These are phyloP conservation scores for Trididemnum miniatum DNA, from an alignment of 23 tunicate genomes.

Conservation along the genomic window DNA sequence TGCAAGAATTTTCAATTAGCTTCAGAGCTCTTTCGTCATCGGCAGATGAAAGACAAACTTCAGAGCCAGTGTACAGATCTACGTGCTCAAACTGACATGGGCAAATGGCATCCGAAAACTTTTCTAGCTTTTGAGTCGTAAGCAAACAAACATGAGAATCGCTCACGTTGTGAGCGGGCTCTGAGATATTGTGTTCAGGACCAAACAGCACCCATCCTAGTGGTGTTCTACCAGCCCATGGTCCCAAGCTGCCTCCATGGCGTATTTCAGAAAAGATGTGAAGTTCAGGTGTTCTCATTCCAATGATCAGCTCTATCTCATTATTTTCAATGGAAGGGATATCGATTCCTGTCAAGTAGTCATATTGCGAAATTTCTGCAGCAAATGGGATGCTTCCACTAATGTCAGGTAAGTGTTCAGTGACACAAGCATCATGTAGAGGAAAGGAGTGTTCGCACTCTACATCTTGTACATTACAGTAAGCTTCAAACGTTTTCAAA, in stretches of 20 bases:
- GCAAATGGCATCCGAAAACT: not conserved
- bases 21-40: constrained; percentile 4
- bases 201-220: constrained; percentile 24
- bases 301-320: constrained; percentile 10
- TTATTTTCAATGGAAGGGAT: constrained; percentile 2
- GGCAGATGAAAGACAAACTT: not conserved
- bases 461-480: not conserved
- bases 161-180: not conserved
- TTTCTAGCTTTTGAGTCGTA: not conserved
- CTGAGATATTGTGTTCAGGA: not conserved
- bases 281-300: constrained; percentile 5
- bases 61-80: not conserved
- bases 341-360: not conserved
- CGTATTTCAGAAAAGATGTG: constrained; percentile 7
- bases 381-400: constrained; percentile 7
- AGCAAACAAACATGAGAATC: not conserved
- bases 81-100: not conserved
- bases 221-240: not conserved
- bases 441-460: not conserved
- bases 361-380: not conserved
- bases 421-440: not conserved
- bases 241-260: not conserved
- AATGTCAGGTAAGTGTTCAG: not conserved
- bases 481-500: not conserved
- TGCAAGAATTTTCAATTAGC: not conserved